Evolutionary conservation across 23 tunicate species (phyloP).

Genomic region (Styela plicata): DNA sequence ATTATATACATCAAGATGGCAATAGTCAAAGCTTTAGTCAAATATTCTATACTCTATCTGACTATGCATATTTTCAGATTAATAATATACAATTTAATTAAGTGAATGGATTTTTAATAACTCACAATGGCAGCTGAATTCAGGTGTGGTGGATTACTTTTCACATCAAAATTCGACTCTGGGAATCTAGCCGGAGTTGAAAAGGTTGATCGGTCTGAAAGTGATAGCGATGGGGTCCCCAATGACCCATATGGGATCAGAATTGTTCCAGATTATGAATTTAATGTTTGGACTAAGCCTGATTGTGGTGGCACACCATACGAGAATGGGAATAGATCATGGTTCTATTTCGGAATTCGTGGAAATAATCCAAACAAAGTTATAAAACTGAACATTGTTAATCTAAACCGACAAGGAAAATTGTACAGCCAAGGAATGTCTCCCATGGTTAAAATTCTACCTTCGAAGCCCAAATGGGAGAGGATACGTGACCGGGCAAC

Average conservation of each 20-base stretch:
- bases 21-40: no score
- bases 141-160: constrained; percentile 86
- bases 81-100: no score
- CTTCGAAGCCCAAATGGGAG: constrained; percentile 83
- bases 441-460: constrained; percentile 73
- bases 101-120: neutral
- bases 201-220: constrained; percentile 65
- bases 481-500: constrained; percentile 80
- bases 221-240: constrained; percentile 63
- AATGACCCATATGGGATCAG: constrained; percentile 51
- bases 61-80: no score
- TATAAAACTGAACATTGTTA: constrained; percentile 79
- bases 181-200: constrained; percentile 93
- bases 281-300: constrained; percentile 87
- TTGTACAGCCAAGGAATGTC: constrained; percentile 97
- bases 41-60: no score
- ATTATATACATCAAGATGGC: no score
- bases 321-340: constrained; percentile 94
- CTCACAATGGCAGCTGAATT: constrained; percentile 25
- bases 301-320: constrained; percentile 84
- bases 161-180: constrained; percentile 94
- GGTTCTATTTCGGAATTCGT: constrained; percentile 95
- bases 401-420: constrained; percentile 86
- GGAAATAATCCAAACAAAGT: constrained; percentile 65
- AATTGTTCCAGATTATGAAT: constrained; percentile 84